A percentile compares a stretch with the other conserved stretches of the same genome.
phyloP scores from a whole-genome alignment of 1,140 invertebrate genomes.

The Neoseiulus cucumeris region DNA sequence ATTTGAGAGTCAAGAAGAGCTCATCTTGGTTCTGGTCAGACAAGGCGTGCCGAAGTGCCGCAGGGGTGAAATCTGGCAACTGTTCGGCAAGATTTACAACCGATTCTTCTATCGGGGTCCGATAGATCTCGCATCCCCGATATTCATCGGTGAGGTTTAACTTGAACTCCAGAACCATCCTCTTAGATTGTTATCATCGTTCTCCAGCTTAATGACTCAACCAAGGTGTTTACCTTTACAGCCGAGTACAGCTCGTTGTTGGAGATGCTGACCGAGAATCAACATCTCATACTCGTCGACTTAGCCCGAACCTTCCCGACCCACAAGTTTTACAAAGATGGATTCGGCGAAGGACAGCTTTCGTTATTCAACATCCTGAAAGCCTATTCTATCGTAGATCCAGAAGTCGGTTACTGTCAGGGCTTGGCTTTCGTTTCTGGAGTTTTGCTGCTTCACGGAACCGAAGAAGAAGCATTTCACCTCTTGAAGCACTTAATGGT shows the following conservation, averaged over 20 bases:
- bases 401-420: conserved; percentile 84
- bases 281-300: conserved; percentile 83
- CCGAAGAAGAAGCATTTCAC: conserved; percentile 26
- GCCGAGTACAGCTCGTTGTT: background rate
- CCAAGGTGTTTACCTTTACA: background rate
- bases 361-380: conserved; percentile 83
- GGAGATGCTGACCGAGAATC: conserved; percentile 54
- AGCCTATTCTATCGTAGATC: conserved; percentile 80
- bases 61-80: conserved; percentile 76
- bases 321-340: conserved; percentile 70
- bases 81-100: conserved; percentile 31
- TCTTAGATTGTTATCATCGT: background rate
- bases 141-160: background rate
- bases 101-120: background rate
- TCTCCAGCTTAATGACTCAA: background rate
- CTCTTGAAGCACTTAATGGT: conserved; percentile 78
- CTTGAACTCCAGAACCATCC: background rate
- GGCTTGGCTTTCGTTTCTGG: conserved; percentile 87
- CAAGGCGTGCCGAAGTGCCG: conserved; percentile 62
- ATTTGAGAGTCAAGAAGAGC: background rate
- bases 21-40: conserved; percentile 16
- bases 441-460: conserved; percentile 73
- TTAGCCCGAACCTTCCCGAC: conserved; percentile 83
- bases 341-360: conserved; percentile 68
- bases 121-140: background rate